These are phyloP conservation scores for Amphiura filiformis DNA, from an alignment of 35 echinoderm and acorn worm species.

Conservation along the genomic window DNA sequence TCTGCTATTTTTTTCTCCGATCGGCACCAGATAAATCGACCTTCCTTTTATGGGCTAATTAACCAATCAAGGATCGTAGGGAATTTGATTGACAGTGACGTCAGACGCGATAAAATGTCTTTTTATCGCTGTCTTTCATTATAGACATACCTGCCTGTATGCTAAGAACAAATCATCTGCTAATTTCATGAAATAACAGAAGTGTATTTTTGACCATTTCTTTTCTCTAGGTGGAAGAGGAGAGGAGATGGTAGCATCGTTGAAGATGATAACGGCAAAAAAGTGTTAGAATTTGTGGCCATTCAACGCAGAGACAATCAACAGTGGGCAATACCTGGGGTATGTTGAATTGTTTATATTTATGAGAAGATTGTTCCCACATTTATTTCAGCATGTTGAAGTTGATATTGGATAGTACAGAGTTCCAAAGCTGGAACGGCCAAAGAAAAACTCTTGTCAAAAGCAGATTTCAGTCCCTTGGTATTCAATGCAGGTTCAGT, in stretches of 20 bases:
- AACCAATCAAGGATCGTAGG: no score
- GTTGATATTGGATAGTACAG: neutral
- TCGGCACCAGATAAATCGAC: no score
- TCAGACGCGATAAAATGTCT: no score
- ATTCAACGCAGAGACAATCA: slow-evolving; percentile 93
- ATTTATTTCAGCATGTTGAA: neutral
- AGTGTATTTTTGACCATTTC: neutral
- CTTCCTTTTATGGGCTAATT: no score
- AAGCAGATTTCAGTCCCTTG: neutral
- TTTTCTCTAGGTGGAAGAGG: slow-evolving; percentile 80
- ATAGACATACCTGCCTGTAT: no score
- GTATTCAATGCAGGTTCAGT: neutral
- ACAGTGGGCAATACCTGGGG: slow-evolving; percentile 96
- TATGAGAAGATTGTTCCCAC: no score
- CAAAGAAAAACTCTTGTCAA: no score
- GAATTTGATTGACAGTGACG: no score
- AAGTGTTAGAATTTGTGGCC: slow-evolving; percentile 84
- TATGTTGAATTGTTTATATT: slow-evolving; percentile 57
- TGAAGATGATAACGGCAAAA: slow-evolving; percentile 65
- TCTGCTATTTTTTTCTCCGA: no score
- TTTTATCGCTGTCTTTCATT: no score
- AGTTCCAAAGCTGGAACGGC: neutral
- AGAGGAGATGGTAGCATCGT: slow-evolving; percentile 37
- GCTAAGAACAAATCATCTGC: no score
- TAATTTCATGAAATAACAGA: neutral